Evolutionary conservation across 2,888 invertebrate genomes (phyloP).

Genomic region (Drosophila emarginata): DNA sequence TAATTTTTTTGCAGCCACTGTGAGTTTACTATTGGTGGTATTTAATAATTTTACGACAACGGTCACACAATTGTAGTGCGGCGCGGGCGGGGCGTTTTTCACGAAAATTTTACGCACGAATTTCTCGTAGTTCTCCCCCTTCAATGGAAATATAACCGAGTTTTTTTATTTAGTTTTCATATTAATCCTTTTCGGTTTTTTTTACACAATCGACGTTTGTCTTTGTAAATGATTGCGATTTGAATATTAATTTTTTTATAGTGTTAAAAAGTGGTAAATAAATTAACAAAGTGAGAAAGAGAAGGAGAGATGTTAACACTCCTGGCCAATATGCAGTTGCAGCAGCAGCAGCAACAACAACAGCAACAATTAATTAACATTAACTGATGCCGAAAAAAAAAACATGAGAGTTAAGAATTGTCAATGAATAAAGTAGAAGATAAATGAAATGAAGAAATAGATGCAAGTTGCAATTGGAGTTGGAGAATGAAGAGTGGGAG

Average conservation of each 20-base stretch:
- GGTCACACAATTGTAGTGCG: constrained; percentile 7
- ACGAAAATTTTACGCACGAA: constrained; percentile 47
- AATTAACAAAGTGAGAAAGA: not conserved
- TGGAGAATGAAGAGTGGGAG: constrained; percentile 15
- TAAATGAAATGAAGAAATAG: constrained; percentile 4
- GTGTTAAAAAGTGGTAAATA: constrained; percentile 5
- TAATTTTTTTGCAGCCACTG: not conserved
- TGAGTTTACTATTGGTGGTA: not conserved
- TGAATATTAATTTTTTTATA: not conserved
- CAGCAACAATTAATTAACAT: not conserved
- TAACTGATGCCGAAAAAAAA: not conserved
- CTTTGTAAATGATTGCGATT: not conserved
- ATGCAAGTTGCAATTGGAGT: constrained; percentile 21
- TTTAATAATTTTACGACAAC: not conserved
- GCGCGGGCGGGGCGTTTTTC: constrained; percentile 49
- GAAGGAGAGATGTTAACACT: not conserved
- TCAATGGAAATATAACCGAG: constrained; percentile 34
- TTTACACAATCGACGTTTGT: constrained; percentile 4
- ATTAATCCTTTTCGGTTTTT: constrained; percentile 22
- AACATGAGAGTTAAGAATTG: not conserved
- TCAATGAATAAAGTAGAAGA: not conserved
- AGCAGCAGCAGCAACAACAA: constrained; percentile 9
- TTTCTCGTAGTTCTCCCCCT: constrained; percentile 41
- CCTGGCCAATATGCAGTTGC: constrained; percentile 13
- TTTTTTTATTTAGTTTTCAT: constrained; percentile 13